A percentile compares a stretch with the other conserved stretches of the same genome.
Evolutionary conservation across 2,888 invertebrate species (phyloP).

Genomic region (Orchestes rusci): DNA sequence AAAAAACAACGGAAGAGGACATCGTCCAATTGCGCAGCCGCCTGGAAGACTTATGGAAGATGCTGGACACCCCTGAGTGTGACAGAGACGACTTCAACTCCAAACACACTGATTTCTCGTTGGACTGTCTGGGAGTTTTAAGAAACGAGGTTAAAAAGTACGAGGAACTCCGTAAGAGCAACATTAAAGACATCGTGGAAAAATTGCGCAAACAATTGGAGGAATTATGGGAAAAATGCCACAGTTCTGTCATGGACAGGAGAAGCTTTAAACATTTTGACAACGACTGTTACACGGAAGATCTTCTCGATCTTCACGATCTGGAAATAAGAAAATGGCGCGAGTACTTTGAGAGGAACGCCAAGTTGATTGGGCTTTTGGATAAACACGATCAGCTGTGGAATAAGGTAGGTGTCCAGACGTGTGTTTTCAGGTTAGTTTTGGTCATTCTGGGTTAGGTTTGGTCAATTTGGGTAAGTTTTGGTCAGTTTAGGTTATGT

Average conservation of each 20-base stretch:
- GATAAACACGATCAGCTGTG: slow-evolving; percentile 63
- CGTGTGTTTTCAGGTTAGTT: too few relatives aligned
- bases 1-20: slow-evolving; percentile 50
- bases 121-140: slow-evolving; percentile 51
- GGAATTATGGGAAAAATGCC: slow-evolving; percentile 70
- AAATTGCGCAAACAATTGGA: slow-evolving; percentile 64
- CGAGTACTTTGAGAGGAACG: slow-evolving; percentile 56
- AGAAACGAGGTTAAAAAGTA: slow-evolving; percentile 65
- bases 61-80: slow-evolving; percentile 60
- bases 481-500: too few relatives aligned
- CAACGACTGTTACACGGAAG: slow-evolving; percentile 68
- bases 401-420: slow-evolving; percentile 42
- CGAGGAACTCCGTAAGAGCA: slow-evolving; percentile 66
- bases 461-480: too few relatives aligned
- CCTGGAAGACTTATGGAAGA: slow-evolving; percentile 63
- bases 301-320: slow-evolving; percentile 72
- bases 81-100: slow-evolving; percentile 58
- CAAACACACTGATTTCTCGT: slow-evolving; percentile 53
- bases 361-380: slow-evolving; percentile 59
- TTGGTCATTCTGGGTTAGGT: too few relatives aligned
- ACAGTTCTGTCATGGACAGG: slow-evolving; percentile 56
- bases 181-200: slow-evolving; percentile 61
- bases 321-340: slow-evolving; percentile 64
- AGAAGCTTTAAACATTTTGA: slow-evolving; percentile 53
- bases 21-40: slow-evolving; percentile 45